These are phyloP conservation scores for Rhyacophila evoluta DNA, from an alignment of 2,888 invertebrate species.

Conservation along the genomic window DNA sequence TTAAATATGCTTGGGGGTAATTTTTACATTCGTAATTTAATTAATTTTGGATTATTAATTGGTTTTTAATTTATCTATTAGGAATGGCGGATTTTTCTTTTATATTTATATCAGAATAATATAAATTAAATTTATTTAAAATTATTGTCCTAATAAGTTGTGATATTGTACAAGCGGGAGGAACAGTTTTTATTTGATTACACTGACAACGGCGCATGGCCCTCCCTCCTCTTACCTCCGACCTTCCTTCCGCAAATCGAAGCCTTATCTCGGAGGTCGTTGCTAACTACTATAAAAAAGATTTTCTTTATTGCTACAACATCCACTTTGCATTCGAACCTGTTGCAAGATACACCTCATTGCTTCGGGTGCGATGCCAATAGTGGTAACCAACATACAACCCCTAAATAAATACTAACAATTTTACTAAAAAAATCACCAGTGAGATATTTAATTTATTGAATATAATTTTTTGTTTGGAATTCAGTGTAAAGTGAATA, in stretches of 20 bases:
- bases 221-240: background rate
- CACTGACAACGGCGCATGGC: background rate
- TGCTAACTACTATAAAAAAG: conserved; percentile 43
- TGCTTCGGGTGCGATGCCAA: background rate
- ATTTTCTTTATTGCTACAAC: conserved; percentile 41
- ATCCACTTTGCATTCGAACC: conserved; percentile 36
- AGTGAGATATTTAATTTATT: background rate
- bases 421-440: background rate
- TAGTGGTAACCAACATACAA: background rate
- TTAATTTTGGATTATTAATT: no score
- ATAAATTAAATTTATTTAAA: no score
- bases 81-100: no score
- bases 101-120: no score
- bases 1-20: no score
- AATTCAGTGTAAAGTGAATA: background rate
- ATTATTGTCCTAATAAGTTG: background rate
- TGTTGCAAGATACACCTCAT: background rate
- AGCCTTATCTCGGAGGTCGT: conserved; percentile 3
- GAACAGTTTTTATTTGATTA: background rate
- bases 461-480: background rate
- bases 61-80: no score
- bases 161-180: background rate
- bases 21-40: no score
- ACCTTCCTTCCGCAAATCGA: background rate
- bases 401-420: background rate